Base-by-base conservation (phyloP, 2,888 invertebrate species). In the Mayetiola destructor region DNA sequence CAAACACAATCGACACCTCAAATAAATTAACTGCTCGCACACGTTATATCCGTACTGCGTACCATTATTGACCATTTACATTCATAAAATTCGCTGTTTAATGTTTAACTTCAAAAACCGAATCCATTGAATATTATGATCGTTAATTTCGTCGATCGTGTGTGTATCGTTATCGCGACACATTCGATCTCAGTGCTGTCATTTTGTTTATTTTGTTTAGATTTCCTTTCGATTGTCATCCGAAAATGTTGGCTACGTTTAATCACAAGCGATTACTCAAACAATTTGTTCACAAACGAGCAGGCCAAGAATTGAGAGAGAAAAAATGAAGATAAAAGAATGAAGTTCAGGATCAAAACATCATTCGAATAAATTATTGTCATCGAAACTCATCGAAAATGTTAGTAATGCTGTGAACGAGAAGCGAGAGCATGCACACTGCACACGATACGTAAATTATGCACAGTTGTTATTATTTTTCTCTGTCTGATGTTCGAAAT, bases 1-100 rank as follows among this genome's bases (percentile, higher is more conserved):
- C 48, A 37, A 37, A 37, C 37, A 48, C 16, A 48, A 48, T 48
- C 48, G 48, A 48, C 48, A 48, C 48, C 48, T 48, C 48, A 48
- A 48, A 48, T 48, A 48, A 48, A 48, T 48, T 48, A 48, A 48
- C 48, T 48, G 48, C 18, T 48, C 27, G 27, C 48, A 27, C 27
- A 27, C 48, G 48, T 27, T 10, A 3, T 20, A 20, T 16, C 23
- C 23, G 12, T 10, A 21, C 10, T 42, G n/a, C 12, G n/a, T 27
- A 48, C 48, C 23, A 48, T n/a, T n/a, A n/a, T n/a, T n/a, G n/a
- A n/a, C n/a, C n/a, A n/a, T n/a, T n/a, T n/a, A n/a, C n/a, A n/a
- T n/a, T n/a, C n/a, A n/a, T n/a, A n/a, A n/a, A n/a, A n/a, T n/a
- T n/a, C n/a, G n/a, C n/a, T n/a, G n/a, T n/a, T n/a, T n/a, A n/a